Conservation (phyloP, 2,797 vertebrate species). For the Vultur gryphus region DNA sequence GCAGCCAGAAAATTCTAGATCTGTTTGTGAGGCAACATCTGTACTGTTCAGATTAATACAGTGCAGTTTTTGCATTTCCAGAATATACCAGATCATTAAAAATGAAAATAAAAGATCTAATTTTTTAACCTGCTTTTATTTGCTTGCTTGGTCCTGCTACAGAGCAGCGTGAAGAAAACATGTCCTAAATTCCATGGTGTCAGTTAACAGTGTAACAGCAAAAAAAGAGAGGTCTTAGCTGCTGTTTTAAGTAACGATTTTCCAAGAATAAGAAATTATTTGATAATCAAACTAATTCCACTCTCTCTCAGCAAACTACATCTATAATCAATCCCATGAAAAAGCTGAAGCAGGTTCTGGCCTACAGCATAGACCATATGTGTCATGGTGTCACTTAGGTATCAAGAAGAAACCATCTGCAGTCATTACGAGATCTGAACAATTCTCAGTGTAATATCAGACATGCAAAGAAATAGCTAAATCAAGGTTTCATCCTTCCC, state of each 20-base stretch:
- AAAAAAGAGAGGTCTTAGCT: background rate
- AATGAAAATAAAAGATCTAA: background rate
- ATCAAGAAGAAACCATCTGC: background rate
- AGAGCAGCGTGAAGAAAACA: background rate
- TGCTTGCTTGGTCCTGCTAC: background rate
- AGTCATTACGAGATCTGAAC: background rate
- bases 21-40: background rate
- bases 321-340: background rate
- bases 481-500: background rate
- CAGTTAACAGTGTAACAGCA: background rate
- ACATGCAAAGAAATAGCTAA: background rate
- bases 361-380: background rate
- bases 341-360: background rate
- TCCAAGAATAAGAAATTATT: background rate
- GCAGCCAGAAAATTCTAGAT: background rate
- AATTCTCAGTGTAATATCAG: background rate
- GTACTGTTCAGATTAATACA: background rate
- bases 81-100: background rate
- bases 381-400: background rate
- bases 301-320: background rate
- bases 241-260: background rate
- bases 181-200: background rate
- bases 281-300: background rate
- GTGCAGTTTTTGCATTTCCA: background rate
- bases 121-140: background rate